Evolutionary conservation across 2,888 invertebrate species (phyloP).

Genomic region (Meliscaeva auricollis): DNA sequence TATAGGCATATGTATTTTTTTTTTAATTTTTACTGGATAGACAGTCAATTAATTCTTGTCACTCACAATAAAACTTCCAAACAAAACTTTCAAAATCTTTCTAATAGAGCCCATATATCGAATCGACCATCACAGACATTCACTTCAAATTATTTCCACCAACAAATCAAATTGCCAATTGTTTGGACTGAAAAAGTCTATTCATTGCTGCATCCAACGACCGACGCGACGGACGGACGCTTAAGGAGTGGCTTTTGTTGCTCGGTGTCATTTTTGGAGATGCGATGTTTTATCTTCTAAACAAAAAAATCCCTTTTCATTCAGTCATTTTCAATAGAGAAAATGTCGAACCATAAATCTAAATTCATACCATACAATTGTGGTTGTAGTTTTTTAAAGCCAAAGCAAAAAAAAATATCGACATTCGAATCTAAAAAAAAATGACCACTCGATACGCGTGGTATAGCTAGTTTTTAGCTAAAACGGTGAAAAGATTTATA

Average conservation of each 20-base stretch:
- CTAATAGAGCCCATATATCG: neutral
- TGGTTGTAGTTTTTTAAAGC: conserved; percentile 10
- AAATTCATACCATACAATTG: conserved; percentile 13
- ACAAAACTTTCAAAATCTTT: conserved; percentile 1
- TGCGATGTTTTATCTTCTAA: neutral
- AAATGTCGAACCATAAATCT: conserved; percentile 1
- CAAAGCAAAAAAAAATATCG: neutral
- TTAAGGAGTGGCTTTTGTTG: conserved; percentile 16
- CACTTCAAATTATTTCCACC: conserved; percentile 1
- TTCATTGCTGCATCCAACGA: neutral
- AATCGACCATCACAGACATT: neutral
- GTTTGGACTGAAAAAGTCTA: neutral
- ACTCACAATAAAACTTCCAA: neutral
- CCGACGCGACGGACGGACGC: too few relatives aligned
- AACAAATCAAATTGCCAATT: conserved; percentile 23
- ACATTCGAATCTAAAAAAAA: too few relatives aligned
- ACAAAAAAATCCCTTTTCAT: neutral
- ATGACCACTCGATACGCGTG: neutral
- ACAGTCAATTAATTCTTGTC: conserved; percentile 22
- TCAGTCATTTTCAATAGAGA: conserved; percentile 11
- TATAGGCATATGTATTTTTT: too few relatives aligned
- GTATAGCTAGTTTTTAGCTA: neutral
- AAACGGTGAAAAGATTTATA: conserved; percentile 8
- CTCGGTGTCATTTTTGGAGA: neutral
- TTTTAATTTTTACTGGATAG: too few relatives aligned